These are phyloP conservation scores for Apamea epomidion DNA, from an alignment of 2,888 invertebrate species.

Conservation along the genomic window DNA sequence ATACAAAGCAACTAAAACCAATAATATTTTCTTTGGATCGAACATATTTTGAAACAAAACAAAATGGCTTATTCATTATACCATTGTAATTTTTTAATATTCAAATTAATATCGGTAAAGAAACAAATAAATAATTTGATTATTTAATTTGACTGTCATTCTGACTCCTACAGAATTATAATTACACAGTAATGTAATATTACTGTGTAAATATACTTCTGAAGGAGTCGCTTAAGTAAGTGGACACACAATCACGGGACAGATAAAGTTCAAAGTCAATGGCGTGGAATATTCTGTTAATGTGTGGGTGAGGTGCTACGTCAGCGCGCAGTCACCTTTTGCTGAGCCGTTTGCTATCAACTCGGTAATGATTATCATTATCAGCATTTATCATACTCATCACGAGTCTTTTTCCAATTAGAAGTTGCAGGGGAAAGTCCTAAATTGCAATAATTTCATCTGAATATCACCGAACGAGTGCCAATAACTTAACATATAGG, in stretches of 20 bases:
- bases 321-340: slow-evolving; percentile 74
- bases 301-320: slow-evolving; percentile 83
- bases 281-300: slow-evolving; percentile 50
- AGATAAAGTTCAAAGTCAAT: slow-evolving; percentile 59
- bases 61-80: neutral
- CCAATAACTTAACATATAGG: no score
- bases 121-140: no score
- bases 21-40: neutral
- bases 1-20: no score
- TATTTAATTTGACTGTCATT: neutral
- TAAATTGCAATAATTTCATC: no score
- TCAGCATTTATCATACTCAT: neutral
- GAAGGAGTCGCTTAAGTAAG: neutral
- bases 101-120: no score
- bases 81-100: neutral
- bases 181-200: no score
- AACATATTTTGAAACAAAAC: neutral
- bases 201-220: neutral
- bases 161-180: no score
- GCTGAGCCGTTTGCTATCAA: slow-evolving; percentile 88
- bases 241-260: slow-evolving; percentile 31
- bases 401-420: neutral
- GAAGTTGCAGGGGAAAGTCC: neutral
- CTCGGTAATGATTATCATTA: slow-evolving; percentile 82
- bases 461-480: slow-evolving; percentile 1